Percentiles rank a stretch among this genome's conserved stretches.
Conservation (phyloP, 2,113 vertebrate species). For the Mustelus asterias region DNA sequence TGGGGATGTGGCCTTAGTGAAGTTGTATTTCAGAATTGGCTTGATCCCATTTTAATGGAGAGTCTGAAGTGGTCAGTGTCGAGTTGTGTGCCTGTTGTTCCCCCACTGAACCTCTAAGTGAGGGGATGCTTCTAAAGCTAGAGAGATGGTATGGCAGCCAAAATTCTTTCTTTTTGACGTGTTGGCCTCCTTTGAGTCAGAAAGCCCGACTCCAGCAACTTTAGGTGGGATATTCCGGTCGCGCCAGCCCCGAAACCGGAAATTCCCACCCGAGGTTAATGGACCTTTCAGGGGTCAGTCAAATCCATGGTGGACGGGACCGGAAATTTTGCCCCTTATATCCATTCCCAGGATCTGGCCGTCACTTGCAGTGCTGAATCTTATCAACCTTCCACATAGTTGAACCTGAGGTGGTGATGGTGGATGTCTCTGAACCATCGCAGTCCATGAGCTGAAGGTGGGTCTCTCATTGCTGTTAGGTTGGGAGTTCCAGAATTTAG, state of each 20-base stretch:
- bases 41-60: neutral
- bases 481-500: neutral
- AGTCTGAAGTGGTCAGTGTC: neutral
- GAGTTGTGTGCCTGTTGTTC: neutral
- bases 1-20: neutral
- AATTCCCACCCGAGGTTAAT: no score
- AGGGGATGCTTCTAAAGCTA: neutral
- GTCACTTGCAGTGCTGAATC: neutral
- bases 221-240: no score
- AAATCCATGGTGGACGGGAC: no score
- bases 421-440: neutral
- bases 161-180: neutral
- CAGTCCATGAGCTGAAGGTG: neutral
- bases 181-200: neutral
- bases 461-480: neutral
- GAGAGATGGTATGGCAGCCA: neutral
- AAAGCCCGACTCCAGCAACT: neutral
- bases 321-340: no score
- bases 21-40: neutral
- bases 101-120: neutral
- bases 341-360: neutral
- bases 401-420: neutral
- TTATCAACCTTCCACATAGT: neutral
- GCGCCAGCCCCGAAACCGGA: no score
- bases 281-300: no score